Conservation (phyloP, 2,113 vertebrate species). For the Myotis brandtii region DNA sequence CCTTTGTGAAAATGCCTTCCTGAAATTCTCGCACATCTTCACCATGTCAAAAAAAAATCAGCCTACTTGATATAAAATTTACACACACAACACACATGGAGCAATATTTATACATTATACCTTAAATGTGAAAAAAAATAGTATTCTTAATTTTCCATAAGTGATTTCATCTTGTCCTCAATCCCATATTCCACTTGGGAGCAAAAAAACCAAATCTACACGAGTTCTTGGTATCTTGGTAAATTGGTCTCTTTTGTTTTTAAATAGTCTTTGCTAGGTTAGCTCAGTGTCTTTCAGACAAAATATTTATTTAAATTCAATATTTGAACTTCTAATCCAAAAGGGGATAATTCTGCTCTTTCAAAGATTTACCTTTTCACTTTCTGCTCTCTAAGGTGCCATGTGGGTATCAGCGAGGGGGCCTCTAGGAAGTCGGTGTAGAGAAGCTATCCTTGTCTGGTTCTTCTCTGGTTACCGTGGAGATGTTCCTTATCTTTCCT, state of each 20-base stretch:
- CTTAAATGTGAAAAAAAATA: background rate
- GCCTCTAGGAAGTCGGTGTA: background rate
- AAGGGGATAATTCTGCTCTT: background rate
- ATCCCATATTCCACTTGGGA: background rate
- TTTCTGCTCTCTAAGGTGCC: background rate
- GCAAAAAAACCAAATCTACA: conserved; percentile 5
- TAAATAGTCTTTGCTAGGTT: background rate
- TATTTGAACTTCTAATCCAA: background rate
- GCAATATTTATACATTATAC: background rate
- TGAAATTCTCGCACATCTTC: conserved; percentile 7
- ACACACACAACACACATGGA: background rate
- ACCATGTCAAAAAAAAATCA: conserved; percentile 8
- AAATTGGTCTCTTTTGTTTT: background rate
- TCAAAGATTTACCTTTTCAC: background rate
- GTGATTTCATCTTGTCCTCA: background rate
- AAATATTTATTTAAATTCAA: conserved; percentile 38
- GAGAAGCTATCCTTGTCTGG: no score
- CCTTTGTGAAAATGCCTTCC: conserved; percentile 5
- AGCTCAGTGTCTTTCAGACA: background rate
- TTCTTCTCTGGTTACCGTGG: background rate
- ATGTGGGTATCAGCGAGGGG: background rate
- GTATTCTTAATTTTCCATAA: background rate
- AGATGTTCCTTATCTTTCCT: background rate
- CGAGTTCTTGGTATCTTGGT: conserved; percentile 15
- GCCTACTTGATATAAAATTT: background rate